Percentiles rank a stretch among this genome's conserved stretches.
Evolutionary conservation across 2,888 invertebrate species (phyloP).

Genomic region (Tridacna crocea): DNA sequence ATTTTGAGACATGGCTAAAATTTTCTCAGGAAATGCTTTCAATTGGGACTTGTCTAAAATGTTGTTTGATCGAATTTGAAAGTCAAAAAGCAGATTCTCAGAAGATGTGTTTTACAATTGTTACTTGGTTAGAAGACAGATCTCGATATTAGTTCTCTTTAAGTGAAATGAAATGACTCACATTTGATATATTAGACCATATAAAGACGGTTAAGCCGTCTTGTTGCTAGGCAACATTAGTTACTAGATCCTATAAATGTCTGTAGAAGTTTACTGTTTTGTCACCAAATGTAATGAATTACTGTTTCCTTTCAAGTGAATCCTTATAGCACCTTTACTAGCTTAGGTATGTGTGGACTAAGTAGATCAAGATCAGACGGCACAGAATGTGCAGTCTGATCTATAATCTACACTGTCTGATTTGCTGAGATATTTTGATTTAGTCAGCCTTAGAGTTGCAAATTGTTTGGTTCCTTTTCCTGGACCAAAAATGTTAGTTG

Average conservation of each 20-base stretch:
- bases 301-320: too few species aligned
- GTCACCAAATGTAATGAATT: neutral
- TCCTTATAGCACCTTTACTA: too few species aligned
- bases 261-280: neutral
- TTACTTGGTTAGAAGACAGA: neutral
- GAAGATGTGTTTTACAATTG: neutral
- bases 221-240: constrained; percentile 21
- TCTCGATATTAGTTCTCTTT: neutral
- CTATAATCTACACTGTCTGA: too few species aligned
- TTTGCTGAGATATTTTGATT: too few species aligned
- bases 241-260: constrained; percentile 15
- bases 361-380: too few species aligned
- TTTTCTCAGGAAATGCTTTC: too few species aligned
- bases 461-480: too few species aligned
- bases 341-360: too few species aligned
- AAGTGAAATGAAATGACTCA: neutral
- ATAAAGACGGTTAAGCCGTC: neutral
- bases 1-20: too few species aligned
- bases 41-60: neutral
- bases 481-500: too few species aligned
- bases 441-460: too few species aligned
- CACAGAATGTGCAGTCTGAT: too few species aligned
- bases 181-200: neutral
- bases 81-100: neutral
- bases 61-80: neutral